phyloP scores from a whole-genome alignment of 2,797 vertebrate genomes.

The Phalloptychus januarius region DNA sequence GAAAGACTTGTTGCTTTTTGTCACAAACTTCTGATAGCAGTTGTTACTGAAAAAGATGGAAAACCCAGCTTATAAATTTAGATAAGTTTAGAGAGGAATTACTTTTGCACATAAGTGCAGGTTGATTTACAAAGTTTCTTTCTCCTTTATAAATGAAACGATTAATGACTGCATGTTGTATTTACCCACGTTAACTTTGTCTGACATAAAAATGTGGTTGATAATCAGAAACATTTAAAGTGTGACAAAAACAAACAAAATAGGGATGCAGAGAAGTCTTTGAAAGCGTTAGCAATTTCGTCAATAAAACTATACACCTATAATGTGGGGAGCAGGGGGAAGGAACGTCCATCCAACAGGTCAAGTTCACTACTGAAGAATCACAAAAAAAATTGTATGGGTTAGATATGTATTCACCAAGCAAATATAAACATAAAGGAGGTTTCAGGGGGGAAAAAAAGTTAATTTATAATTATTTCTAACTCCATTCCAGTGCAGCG shows the following conservation, averaged over 20 bases:
- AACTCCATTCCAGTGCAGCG: slow-evolving; percentile 16
- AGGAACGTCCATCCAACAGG: background rate
- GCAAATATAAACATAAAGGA: background rate
- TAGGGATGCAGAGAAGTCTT: background rate
- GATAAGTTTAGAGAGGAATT: background rate
- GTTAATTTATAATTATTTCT: slow-evolving; percentile 7
- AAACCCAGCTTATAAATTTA: background rate
- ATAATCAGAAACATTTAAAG: background rate
- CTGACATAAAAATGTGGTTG: background rate
- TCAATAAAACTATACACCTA: background rate
- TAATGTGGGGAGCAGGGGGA: background rate
- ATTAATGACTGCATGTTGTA: background rate
- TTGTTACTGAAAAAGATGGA: background rate
- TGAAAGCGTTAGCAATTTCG: background rate
- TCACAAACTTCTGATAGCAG: too few species aligned
- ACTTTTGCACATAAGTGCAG: background rate
- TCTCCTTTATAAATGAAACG: background rate
- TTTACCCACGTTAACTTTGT: background rate
- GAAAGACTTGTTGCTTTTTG: background rate
- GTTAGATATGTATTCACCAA: background rate
- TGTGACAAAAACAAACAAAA: background rate
- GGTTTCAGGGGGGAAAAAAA: background rate
- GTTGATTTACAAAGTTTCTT: background rate
- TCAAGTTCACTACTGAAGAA: background rate
- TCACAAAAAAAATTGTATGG: background rate